Evolutionary conservation across 2,797 vertebrate genomes (phyloP), one percentile per base, ranked within the genome.

Genomic region (Dromococcyx pavoninus): DNA sequence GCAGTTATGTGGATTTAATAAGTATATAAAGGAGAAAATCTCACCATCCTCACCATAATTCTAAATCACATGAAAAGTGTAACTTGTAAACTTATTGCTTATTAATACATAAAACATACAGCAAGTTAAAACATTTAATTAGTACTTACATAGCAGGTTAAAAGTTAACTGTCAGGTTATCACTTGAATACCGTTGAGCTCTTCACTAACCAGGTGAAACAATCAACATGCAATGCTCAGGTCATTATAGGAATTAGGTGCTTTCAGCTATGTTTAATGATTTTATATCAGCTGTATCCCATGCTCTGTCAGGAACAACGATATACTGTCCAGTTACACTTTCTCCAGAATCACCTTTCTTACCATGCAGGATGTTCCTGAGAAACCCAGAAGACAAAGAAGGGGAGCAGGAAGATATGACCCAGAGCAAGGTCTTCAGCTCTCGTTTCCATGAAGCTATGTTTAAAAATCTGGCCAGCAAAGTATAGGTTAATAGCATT

Each of bases 1-100:
- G 92, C 87, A 91, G 93, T 95, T 94, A 95, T 92, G 92, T 91
- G 95, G 73, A 91, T 93, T 94, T 97, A 91, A 95, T 97, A 96
- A 94, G 96, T 96, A 53, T 53, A 95, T 94, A 91, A 95, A 87
- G 87, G 88, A 97, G 93, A 82, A 97, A 72, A 93, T 94, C 95
- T 97, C 53, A 28, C 86, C 74, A 83, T 86, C 92, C 90, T 88
- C 91, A n/a, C n/a, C 24, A 77, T 97, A 94, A 94, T 86, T 97
- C 91, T 84, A 95, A 96, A 94, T 96, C 89, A 78, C 83, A 89
- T 95, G 62, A 95, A 96, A 96, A 96, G 51, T 93, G 83, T 93
- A 96, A 96, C 82, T 85, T 86, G 92, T 89, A 94, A 92, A 94
- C 86, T 96, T 94, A 95, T 88, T 96, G 80, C 82, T 97, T 96